phyloP scores from a whole-genome alignment of 2,113 vertebrate genomes.

The Atractosteus spatula region DNA sequence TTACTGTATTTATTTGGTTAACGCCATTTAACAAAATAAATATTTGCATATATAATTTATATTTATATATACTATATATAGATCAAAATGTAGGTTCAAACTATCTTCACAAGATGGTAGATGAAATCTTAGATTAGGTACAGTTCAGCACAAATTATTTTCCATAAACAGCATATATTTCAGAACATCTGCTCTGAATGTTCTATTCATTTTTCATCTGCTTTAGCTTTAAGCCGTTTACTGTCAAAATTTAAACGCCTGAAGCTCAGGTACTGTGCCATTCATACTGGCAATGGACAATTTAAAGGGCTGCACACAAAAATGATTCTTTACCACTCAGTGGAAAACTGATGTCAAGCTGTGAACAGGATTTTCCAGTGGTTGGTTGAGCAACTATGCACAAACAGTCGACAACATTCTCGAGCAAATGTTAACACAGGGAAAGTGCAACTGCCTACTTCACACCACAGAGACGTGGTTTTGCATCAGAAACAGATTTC shows the following conservation, averaged over 20 bases:
- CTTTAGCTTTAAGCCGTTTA: conserved; percentile 32
- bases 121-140: no score
- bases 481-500: neutral
- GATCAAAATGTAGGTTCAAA: no score
- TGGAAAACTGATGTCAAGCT: conserved; percentile 19
- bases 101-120: no score
- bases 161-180: conserved; percentile 1
- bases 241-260: conserved; percentile 3
- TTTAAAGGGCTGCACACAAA: neutral
- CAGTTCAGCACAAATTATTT: no score
- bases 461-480: neutral
- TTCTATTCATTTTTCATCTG: conserved; percentile 22
- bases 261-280: conserved; percentile 18
- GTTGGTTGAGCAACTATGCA: conserved; percentile 9
- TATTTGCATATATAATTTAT: no score
- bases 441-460: neutral
- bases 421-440: conserved; percentile 2
- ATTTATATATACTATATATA: no score
- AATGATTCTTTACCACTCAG: conserved; percentile 9
- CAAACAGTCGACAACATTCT: conserved; percentile 12
- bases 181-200: conserved; percentile 35
- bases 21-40: no score
- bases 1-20: no score
- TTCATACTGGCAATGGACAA: conserved; percentile 10
- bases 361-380: conserved; percentile 19